Percentiles rank a stretch among this genome's conserved stretches.
Evolutionary conservation across 35 echinoderm and acorn worm species (phyloP).

Genomic region (Nesometra sesokonis): DNA sequence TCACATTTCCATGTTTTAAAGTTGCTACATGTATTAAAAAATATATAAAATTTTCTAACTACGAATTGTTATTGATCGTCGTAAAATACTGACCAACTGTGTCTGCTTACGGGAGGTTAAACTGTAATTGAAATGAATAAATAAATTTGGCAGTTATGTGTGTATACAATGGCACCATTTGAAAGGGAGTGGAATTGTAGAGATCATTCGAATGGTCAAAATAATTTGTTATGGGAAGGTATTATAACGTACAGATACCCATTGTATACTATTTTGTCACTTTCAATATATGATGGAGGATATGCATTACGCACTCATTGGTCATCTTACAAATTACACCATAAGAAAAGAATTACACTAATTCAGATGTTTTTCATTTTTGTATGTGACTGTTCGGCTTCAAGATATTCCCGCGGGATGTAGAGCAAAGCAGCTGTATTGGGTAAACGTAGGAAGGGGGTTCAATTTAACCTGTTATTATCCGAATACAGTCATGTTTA

Average conservation of each 20-base stretch:
- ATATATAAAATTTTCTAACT: too few relatives aligned
- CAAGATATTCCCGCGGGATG: neutral
- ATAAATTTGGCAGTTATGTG: too few relatives aligned
- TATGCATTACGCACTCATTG: neutral
- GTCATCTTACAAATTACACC: neutral
- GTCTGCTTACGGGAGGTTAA: too few relatives aligned
- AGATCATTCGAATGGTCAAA: neutral
- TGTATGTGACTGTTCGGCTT: neutral
- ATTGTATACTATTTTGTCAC: neutral
- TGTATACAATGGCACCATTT: too few relatives aligned
- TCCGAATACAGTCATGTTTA: neutral
- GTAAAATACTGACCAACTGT: too few relatives aligned
- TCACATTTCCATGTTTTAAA: too few relatives aligned
- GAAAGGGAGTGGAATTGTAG: too few relatives aligned
- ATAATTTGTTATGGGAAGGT: neutral
- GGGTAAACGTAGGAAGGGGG: neutral
- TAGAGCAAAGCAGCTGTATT: too few relatives aligned
- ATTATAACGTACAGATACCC: neutral
- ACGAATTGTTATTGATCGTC: too few relatives aligned
- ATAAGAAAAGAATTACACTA: neutral
- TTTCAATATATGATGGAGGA: neutral
- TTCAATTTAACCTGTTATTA: too few relatives aligned
- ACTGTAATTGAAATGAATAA: too few relatives aligned
- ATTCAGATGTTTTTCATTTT: conserved; percentile 1
- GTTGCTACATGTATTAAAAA: too few relatives aligned